Conservation (phyloP, 2,888 invertebrate genomes). For the Cosmia pyralina region DNA sequence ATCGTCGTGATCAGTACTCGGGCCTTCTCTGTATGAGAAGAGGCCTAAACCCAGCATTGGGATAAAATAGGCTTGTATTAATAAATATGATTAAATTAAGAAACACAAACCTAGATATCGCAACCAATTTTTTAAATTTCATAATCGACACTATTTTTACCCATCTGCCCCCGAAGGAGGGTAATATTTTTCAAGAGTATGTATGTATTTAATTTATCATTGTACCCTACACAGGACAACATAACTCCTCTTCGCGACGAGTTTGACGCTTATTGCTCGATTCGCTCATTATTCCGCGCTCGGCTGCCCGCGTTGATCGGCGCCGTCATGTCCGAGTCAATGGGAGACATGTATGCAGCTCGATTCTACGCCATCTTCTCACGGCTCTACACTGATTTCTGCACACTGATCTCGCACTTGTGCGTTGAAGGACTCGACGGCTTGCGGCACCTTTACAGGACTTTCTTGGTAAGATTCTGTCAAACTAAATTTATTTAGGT, state of each 20-base stretch:
- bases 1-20: too few species aligned
- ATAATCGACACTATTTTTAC: too few species aligned
- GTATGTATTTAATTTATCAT: not conserved
- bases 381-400: slow-evolving; percentile 76
- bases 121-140: too few species aligned
- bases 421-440: slow-evolving; percentile 72
- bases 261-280: slow-evolving; percentile 68
- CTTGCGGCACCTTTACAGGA: slow-evolving; percentile 67
- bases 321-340: slow-evolving; percentile 70
- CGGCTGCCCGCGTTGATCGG: slow-evolving; percentile 77
- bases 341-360: slow-evolving; percentile 66
- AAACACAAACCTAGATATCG: too few species aligned
- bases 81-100: too few species aligned
- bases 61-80: too few species aligned
- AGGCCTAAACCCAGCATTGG: too few species aligned
- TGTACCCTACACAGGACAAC: slow-evolving; percentile 55
- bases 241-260: slow-evolving; percentile 68
- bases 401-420: slow-evolving; percentile 72
- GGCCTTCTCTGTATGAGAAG: too few species aligned
- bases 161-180: too few species aligned
- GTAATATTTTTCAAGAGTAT: too few species aligned
- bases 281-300: slow-evolving; percentile 71
- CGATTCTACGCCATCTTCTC: slow-evolving; percentile 76
- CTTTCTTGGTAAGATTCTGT: slow-evolving; percentile 71
- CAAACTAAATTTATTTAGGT: not conserved